Conservation (phyloP, 2,888 invertebrate species). For the Himalopsyche anomala region DNA sequence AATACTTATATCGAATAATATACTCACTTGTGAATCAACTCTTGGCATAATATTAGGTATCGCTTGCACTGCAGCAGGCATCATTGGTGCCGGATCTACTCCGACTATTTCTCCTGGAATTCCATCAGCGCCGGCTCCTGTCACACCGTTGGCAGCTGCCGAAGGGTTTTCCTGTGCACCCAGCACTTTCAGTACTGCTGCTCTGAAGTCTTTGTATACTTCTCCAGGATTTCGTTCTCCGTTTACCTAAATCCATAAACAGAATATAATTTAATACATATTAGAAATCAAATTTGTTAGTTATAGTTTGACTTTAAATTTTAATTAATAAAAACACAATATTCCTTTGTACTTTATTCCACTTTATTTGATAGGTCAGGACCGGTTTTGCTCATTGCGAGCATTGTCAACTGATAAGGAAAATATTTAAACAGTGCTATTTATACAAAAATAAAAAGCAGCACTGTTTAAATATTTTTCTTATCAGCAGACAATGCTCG, state of each 20-base stretch:
- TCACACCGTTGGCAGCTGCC: constrained; percentile 78
- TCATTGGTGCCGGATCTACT: constrained; percentile 77
- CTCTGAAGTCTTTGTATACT: constrained; percentile 90
- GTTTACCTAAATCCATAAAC: constrained; percentile 80
- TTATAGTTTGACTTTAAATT: too few relatives aligned
- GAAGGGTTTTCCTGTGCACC: constrained; percentile 82
- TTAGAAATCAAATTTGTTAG: not conserved
- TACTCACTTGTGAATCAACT: constrained; percentile 53
- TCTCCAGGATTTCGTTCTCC: constrained; percentile 92
- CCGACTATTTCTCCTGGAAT: constrained; percentile 82
- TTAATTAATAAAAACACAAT: too few relatives aligned
- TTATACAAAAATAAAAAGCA: too few relatives aligned
- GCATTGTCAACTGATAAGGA: too few relatives aligned
- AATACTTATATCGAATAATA: too few relatives aligned
- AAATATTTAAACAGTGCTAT: too few relatives aligned
- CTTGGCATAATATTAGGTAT: constrained; percentile 66
- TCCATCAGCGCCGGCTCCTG: constrained; percentile 78
- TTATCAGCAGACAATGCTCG: too few relatives aligned
- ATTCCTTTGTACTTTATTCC: too few relatives aligned
- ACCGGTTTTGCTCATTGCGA: too few relatives aligned
- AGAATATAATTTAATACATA: not conserved
- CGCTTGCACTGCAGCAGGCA: constrained; percentile 65
- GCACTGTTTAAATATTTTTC: too few relatives aligned
- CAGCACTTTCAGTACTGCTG: constrained; percentile 86
- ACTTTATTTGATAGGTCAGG: too few relatives aligned